Base-by-base conservation (phyloP, 2,113 vertebrate genomes). In the Hassar affinis region DNA sequence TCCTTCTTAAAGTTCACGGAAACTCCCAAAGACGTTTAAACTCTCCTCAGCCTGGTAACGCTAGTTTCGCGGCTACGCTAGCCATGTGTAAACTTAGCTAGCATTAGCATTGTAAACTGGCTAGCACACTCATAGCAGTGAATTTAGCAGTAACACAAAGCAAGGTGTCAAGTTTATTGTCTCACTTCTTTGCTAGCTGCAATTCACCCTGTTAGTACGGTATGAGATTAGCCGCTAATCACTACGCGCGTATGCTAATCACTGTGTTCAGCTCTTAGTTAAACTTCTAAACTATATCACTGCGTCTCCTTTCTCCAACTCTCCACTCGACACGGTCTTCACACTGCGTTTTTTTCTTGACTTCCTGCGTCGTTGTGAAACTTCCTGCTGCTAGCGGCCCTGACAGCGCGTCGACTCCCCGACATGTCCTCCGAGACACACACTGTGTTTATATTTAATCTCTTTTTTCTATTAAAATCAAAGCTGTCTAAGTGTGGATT, bases 371-470 rank as follows among this genome's bases (percentile, higher is more conserved):
- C 25, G 25, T n/a, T 27, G 56, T 57, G 57, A 10, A 59, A 59
- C 57, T 59, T 59, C 57, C 57, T 59, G 57, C 59, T 6, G 11
- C 10, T 22, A 5, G n/a, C n/a, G 25, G 14, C 59, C 30, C 59
- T 20, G 56, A 61, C 64, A 45, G 42, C 15, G 33, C 27, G 66
- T 42, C 66, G 57, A 49, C 0, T 25, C 27, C 30, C 12, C 18
- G n/a, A 2, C 61, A 2, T 25, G 75, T 80, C 81, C 81, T 52
- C 76, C 51, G 38, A 77, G 57, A 75, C 20, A 27, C 64, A 72
- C 76, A 74, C 66, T 79, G 66, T 47, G 27, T 49, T 80, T 77
- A 61, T 66, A 80, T 84, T 80, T 84, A 83, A 86, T 84, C 79
- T 80, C 35, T 30, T 68, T 62, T 79, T 45, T 51, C 78, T 71